Conservation (phyloP, 2,888 invertebrate species). For the Emmelina monodactyla region DNA sequence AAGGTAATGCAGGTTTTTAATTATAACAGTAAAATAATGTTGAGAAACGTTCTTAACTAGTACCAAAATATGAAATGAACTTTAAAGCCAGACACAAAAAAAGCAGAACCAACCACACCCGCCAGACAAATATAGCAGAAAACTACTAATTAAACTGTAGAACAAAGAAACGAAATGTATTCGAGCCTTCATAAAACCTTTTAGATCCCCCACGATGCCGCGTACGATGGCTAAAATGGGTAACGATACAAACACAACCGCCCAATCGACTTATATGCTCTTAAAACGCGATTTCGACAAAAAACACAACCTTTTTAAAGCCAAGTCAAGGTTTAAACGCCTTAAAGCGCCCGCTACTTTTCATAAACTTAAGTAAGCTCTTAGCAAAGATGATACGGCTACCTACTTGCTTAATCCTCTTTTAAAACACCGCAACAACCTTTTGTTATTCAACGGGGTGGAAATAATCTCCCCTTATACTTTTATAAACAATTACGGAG, state of each 20-base stretch:
- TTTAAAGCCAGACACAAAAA: neutral
- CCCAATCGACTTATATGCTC: slow-evolving; percentile 40
- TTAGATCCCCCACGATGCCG: slow-evolving; percentile 55
- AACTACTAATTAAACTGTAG: slow-evolving; percentile 50
- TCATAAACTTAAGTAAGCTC: slow-evolving; percentile 61
- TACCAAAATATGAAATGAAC: neutral
- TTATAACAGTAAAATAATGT: no score
- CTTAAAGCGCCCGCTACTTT: slow-evolving; percentile 50
- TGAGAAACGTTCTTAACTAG: no score
- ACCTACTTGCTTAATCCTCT: slow-evolving; percentile 53
- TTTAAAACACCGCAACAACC: slow-evolving; percentile 49
- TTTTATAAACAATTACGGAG: slow-evolving; percentile 51
- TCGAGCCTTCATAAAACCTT: slow-evolving; percentile 36
- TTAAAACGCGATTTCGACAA: slow-evolving; percentile 50
- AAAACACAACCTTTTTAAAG: slow-evolving; percentile 61
- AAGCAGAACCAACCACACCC: slow-evolving; percentile 16
- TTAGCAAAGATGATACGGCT: slow-evolving; percentile 54
- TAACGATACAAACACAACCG: slow-evolving; percentile 39
- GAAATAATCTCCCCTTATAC: slow-evolving; percentile 37
- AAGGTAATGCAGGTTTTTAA: no score
- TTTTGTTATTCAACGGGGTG: slow-evolving; percentile 51
- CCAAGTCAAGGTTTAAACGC: slow-evolving; percentile 54
- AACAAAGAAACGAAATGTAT: slow-evolving; percentile 43
- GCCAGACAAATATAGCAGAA: slow-evolving; percentile 35
- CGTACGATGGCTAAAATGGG: slow-evolving; percentile 31